A percentile compares a stretch with the other conserved stretches of the same genome.
Conservation (phyloP, 2,113 vertebrate species). For the Syngnathus floridae region DNA sequence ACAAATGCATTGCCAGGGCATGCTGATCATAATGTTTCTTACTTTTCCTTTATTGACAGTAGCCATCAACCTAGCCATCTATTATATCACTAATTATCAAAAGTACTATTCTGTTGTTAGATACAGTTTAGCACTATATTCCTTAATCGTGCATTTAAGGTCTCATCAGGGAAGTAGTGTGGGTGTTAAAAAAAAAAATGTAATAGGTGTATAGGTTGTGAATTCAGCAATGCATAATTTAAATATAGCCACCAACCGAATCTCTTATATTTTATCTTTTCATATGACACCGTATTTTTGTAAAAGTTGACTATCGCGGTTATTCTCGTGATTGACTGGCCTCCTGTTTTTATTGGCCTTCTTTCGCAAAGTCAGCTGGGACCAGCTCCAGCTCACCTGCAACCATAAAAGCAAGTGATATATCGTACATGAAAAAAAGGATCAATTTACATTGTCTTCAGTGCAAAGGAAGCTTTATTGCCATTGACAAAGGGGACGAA, state of each 20-base stretch:
- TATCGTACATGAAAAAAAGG: not conserved
- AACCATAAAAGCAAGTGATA: not conserved
- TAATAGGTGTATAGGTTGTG: too few relatives aligned
- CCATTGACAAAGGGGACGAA: constrained; percentile 64
- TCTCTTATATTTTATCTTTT: too few relatives aligned
- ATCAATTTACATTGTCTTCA: not conserved
- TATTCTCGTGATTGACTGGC: not conserved
- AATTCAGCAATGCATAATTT: too few relatives aligned
- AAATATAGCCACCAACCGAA: too few relatives aligned
- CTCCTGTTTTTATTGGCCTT: not conserved
- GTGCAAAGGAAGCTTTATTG: constrained; percentile 76
- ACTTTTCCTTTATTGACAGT: not conserved
- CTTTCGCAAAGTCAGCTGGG: not conserved
- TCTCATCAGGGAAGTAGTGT: too few relatives aligned
- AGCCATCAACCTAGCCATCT: not conserved
- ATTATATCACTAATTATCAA: not conserved
- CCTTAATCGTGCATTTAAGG: too few relatives aligned
- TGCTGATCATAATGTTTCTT: not conserved
- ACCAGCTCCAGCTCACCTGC: not conserved
- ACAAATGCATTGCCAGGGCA: not conserved
- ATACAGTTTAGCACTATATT: too few relatives aligned
- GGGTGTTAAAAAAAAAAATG: too few relatives aligned
- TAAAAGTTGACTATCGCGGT: not conserved
- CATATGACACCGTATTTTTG: not conserved
- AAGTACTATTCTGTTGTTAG: not conserved